Evolutionary conservation across 2,113 vertebrate species (phyloP).

Genomic region (Phainopepla nitens): DNA sequence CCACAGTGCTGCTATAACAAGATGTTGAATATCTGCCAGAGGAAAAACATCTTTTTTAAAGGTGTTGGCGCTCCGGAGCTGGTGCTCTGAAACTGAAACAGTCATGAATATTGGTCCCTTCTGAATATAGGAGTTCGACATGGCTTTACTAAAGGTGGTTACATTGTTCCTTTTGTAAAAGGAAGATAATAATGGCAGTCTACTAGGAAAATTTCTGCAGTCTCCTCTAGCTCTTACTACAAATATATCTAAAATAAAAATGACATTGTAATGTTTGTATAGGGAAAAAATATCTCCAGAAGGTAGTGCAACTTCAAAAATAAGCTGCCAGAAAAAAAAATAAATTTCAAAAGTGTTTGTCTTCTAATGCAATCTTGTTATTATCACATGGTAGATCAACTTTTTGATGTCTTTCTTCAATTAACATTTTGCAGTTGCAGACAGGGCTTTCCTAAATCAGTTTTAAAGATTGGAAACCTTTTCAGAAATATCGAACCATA

Average conservation of each 20-base stretch:
- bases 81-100: background rate
- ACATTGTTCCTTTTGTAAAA: background rate
- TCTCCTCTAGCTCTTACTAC: background rate
- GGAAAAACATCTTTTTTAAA: slow-evolving; percentile 8
- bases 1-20: background rate
- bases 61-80: background rate
- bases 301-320: background rate
- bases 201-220: background rate
- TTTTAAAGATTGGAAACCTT: background rate
- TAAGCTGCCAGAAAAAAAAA: background rate
- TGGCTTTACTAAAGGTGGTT: background rate
- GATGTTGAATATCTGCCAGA: background rate
- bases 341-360: background rate
- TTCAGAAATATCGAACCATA: background rate
- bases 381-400: background rate
- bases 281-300: background rate
- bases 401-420: background rate
- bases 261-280: background rate
- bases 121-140: background rate
- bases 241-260: slow-evolving; percentile 14
- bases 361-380: background rate
- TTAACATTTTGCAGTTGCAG: background rate
- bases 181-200: background rate
- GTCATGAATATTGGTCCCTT: background rate
- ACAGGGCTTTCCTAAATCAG: background rate